phyloP scores from a whole-genome alignment of 2,797 vertebrate species.

The Adelosebastes latens region DNA sequence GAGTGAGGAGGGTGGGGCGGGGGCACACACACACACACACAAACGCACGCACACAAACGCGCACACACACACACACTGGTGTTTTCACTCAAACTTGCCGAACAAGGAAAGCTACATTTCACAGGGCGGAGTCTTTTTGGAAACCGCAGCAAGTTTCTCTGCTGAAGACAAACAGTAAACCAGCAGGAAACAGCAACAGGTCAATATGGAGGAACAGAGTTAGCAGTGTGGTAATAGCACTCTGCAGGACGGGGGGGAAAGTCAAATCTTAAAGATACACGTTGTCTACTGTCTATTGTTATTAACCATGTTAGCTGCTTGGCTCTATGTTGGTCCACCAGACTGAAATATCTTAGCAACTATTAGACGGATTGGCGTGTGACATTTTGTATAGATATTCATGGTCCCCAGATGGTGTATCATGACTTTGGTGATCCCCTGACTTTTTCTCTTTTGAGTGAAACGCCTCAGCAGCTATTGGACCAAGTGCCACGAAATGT shows the following conservation, averaged over 20 bases:
- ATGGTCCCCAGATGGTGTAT: neutral
- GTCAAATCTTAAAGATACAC: no score
- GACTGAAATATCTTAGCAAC: neutral
- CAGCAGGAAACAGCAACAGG: neutral
- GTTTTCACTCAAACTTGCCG: constrained; percentile 44
- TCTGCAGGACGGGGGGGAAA: neutral
- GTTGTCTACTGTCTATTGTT: neutral
- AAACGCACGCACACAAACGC: neutral
- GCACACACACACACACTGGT: neutral
- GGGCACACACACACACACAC: constrained; percentile 1
- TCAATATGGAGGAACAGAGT: neutral
- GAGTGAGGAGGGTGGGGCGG: constrained; percentile 26
- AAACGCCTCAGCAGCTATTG: neutral
- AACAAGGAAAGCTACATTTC: constrained; percentile 70
- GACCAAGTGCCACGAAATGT: neutral
- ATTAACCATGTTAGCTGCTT: neutral
- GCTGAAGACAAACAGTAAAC: constrained; percentile 26
- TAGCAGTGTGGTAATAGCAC: neutral
- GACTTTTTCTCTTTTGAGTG: neutral
- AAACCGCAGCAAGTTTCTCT: constrained; percentile 21
- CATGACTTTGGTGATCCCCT: neutral
- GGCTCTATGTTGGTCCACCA: neutral
- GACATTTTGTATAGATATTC: neutral
- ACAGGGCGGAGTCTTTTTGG: constrained; percentile 43
- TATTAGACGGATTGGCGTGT: neutral